phyloP scores from a whole-genome alignment of 2,888 invertebrate species.

The Carabus problematicus region DNA sequence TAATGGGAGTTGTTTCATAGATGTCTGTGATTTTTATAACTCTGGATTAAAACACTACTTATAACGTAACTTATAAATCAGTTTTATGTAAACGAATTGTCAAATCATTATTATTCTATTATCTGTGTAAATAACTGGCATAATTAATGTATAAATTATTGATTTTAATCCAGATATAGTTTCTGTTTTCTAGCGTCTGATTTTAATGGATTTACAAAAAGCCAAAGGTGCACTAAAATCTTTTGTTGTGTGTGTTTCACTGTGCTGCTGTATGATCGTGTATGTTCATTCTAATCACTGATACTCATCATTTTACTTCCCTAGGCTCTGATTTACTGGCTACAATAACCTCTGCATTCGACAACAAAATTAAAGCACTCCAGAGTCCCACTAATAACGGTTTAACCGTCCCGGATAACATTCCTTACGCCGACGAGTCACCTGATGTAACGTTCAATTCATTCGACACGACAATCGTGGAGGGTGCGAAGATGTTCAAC shows the following conservation, averaged over 20 bases:
- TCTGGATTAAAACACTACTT: slow-evolving; percentile 24
- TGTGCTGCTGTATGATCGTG: slow-evolving; percentile 11
- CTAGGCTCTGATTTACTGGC: slow-evolving; percentile 84
- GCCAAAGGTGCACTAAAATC: slow-evolving; percentile 19
- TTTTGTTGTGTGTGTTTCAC: slow-evolving; percentile 14
- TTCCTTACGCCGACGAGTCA: slow-evolving; percentile 76
- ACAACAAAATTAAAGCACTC: slow-evolving; percentile 79
- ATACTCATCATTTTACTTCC: slow-evolving; percentile 5
- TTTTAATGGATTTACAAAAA: slow-evolving; percentile 22
- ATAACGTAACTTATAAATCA: neutral
- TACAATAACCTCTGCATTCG: slow-evolving; percentile 83
- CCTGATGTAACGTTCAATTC: slow-evolving; percentile 61
- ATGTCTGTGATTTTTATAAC: neutral
- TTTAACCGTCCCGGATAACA: slow-evolving; percentile 57
- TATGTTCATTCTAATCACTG: slow-evolving; percentile 5
- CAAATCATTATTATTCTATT: too few relatives aligned
- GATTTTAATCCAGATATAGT: slow-evolving; percentile 15
- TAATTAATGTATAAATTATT: too few relatives aligned
- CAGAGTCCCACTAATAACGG: slow-evolving; percentile 53
- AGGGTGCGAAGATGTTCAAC: slow-evolving; percentile 39
- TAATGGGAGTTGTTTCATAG: slow-evolving; percentile 21
- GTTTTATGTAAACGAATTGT: too few relatives aligned
- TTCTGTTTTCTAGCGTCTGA: slow-evolving; percentile 21
- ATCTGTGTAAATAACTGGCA: too few relatives aligned
- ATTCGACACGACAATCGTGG: slow-evolving; percentile 47